Base-by-base conservation (phyloP, 35 echinoderm and acorn worm genomes). In the Acanthaster planci region DNA sequence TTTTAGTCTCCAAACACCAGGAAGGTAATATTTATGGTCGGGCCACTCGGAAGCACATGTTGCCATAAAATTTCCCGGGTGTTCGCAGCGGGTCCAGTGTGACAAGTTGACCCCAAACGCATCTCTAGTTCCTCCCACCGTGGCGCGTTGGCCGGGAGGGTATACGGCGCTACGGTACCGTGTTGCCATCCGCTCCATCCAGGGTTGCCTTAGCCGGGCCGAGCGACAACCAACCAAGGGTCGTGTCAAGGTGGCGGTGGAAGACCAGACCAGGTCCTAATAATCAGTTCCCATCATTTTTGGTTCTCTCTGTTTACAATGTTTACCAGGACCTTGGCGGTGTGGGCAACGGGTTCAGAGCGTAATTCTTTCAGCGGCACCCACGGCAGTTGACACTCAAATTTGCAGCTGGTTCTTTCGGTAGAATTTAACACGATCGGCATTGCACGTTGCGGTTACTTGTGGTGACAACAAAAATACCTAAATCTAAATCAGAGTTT, bases 31-130 rank as follows among this genome's bases (percentile, higher is more conserved):
- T 72, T 72, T 72, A 72, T 72, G 23, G 64, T 26, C 26, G 64
- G 64, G 64, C 64, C 64, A 72, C 64, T 72, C 64, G 64, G 64
- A 72, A 72, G 64, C 64, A 72, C 64, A 72, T 72, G 64, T 72
- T 72, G 64, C 64, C 64, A 31, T 72, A 31, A 72, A 72, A 72
- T 72, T 72, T 72, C 64, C 64, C 19, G 26, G 64, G 64, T 26
- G 19, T 72, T 26, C 34, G 64, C 23, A 72, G 26, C 64, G 8
- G 14, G 34, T 31, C 64, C 26, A 8, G 34, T 31, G 6, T 72
- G 64, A 72, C 64, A 72, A 34, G 64, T 72, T 72, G 64, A 72
- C 64, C 64, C 64, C 34, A 29, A n/a, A 3, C n/a, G 23, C 27
- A 60, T 60, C 17, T 60, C 17, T 29, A 8, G 17, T 34, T 72